Evolutionary conservation across 2,113 vertebrate genomes (phyloP).

Genomic region (Vulpes ferrilata): DNA sequence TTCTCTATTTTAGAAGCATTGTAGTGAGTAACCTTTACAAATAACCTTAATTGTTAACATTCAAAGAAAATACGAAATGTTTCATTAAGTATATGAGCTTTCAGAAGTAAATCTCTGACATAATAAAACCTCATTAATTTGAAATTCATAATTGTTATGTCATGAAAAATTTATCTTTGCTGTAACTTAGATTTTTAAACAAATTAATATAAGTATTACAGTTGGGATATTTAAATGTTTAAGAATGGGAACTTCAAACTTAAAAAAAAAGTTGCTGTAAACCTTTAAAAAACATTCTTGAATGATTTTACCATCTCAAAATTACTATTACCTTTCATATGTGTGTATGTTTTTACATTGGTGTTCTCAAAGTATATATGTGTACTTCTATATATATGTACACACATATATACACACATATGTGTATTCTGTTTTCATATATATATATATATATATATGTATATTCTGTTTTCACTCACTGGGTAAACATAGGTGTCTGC

Average conservation of each 20-base stretch:
- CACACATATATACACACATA: no score
- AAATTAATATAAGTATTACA: not conserved
- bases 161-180: constrained; percentile 11
- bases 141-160: constrained; percentile 12
- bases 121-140: constrained; percentile 11
- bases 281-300: not conserved
- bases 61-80: not conserved
- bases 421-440: not conserved
- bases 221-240: constrained; percentile 20
- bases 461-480: not conserved
- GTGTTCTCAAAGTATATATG: not conserved
- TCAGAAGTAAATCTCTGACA: not conserved
- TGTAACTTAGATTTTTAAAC: constrained; percentile 7
- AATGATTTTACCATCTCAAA: not conserved
- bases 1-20: not conserved
- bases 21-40: not conserved
- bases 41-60: not conserved
- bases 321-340: not conserved
- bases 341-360: not conserved
- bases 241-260: not conserved
- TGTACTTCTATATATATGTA: no score
- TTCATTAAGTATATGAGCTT: constrained; percentile 28
- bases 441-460: not conserved
- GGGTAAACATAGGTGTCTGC: not conserved
- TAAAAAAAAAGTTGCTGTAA: not conserved